Percentiles rank a stretch among this genome's conserved stretches.
Evolutionary conservation across 2,888 invertebrate genomes (phyloP).

Genomic region (Nebria salina): DNA sequence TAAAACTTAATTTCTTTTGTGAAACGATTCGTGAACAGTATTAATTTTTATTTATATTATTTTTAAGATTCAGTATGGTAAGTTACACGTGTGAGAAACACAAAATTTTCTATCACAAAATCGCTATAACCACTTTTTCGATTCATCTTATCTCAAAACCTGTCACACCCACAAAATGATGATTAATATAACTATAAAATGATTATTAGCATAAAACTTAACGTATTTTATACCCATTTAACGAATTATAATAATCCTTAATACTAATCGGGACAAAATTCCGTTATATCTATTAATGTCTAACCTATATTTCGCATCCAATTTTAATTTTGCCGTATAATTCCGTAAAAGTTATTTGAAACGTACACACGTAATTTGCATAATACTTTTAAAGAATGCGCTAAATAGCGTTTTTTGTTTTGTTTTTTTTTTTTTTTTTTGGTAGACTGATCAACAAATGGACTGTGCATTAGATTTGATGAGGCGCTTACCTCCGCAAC

Average conservation of each 20-base stretch:
- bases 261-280: not conserved
- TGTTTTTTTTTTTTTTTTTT: slow-evolving; percentile 50
- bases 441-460: slow-evolving; percentile 93
- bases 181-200: slow-evolving; percentile 30
- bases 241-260: not conserved
- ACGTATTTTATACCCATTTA: not conserved
- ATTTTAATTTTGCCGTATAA: not conserved
- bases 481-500: slow-evolving; percentile 98
- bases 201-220: not conserved
- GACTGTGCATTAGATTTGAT: slow-evolving; percentile 99
- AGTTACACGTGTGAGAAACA: slow-evolving; percentile 22
- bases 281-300: not conserved
- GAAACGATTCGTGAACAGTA: slow-evolving; percentile 43
- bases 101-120: not conserved
- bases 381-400: not conserved
- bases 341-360: not conserved
- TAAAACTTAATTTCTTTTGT: slow-evolving; percentile 37
- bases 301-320: slow-evolving; percentile 41
- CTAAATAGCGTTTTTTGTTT: not conserved
- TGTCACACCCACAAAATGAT: slow-evolving; percentile 45
- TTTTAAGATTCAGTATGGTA: slow-evolving; percentile 43
- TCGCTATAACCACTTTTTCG: slow-evolving; percentile 20
- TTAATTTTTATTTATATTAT: slow-evolving; percentile 46
- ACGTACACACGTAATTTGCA: not conserved
- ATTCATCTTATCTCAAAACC: slow-evolving; percentile 37